These are phyloP conservation scores for Mylabris sibirica DNA, from an alignment of 2,888 invertebrate species.

Conservation along the genomic window DNA sequence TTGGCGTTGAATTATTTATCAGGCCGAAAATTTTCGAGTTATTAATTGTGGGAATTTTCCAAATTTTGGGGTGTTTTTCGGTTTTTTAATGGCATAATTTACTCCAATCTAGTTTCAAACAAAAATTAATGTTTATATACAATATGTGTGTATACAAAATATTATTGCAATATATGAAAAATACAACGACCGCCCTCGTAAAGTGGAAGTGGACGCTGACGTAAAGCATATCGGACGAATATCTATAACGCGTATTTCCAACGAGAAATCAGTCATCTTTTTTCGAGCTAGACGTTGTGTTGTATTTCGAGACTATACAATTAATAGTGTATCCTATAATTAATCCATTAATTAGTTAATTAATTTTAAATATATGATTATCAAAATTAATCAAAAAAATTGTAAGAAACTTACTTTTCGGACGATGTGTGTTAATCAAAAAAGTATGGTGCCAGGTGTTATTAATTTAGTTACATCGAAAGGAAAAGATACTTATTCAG, in stretches of 20 bases:
- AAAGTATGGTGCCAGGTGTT: slow-evolving; percentile 60
- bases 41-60: neutral
- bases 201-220: slow-evolving; percentile 46
- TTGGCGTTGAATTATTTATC: no score
- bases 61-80: neutral
- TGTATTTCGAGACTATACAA: no score
- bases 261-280: slow-evolving; percentile 41
- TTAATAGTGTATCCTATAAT: neutral
- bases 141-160: no score
- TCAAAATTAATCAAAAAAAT: neutral
- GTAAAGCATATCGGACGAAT: slow-evolving; percentile 41
- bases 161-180: neutral
- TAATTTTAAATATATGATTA: neutral
- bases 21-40: no score
- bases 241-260: slow-evolving; percentile 42
- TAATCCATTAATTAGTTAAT: neutral
- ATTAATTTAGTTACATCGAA: slow-evolving; percentile 59
- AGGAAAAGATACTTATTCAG: slow-evolving; percentile 58
- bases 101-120: neutral
- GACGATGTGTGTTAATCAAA: slow-evolving; percentile 59
- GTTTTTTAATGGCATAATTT: neutral
- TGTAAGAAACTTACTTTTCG: neutral
- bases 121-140: neutral
- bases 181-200: neutral
- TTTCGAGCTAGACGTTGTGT: neutral